Evolutionary conservation across 2,113 vertebrate genomes (phyloP).

Genomic region (Blennius ocellaris): DNA sequence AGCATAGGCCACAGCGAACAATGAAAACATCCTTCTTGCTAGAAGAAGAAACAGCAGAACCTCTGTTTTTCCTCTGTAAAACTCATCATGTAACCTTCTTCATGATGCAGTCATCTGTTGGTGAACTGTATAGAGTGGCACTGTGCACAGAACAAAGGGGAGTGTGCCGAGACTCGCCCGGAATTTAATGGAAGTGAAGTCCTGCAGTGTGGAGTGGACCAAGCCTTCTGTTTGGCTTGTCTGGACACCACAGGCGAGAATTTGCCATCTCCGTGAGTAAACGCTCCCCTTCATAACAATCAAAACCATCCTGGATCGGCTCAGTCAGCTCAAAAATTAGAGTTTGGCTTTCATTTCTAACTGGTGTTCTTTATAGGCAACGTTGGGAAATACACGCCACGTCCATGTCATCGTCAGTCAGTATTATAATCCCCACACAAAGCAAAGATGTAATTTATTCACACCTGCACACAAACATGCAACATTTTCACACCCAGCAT

Average conservation of each 20-base stretch:
- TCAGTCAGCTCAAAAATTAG: not conserved
- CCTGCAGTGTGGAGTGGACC: slow-evolving; percentile 40
- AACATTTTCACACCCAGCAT: slow-evolving; percentile 52
- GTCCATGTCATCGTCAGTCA: too few relatives aligned
- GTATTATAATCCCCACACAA: slow-evolving; percentile 3
- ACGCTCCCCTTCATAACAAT: not conserved
- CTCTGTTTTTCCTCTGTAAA: too few relatives aligned
- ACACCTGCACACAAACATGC: slow-evolving; percentile 44
- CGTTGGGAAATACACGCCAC: too few relatives aligned
- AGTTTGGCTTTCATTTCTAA: slow-evolving; percentile 16
- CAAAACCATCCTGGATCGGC: slow-evolving; percentile 9
- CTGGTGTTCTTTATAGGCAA: slow-evolving; percentile 6
- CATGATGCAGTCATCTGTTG: slow-evolving; percentile 10
- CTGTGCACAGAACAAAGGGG: slow-evolving; percentile 42
- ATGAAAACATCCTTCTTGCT: too few relatives aligned
- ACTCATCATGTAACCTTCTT: too few relatives aligned
- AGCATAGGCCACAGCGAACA: too few relatives aligned
- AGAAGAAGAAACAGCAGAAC: too few relatives aligned
- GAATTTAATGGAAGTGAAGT: slow-evolving; percentile 59
- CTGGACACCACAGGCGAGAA: slow-evolving; percentile 37
- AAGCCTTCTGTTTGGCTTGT: slow-evolving; percentile 51
- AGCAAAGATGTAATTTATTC: slow-evolving; percentile 50
- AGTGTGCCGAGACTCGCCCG: slow-evolving; percentile 34
- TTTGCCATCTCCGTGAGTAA: not conserved
- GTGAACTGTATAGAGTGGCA: not conserved